These are phyloP conservation scores for Anastrepha obliqua DNA, from an alignment of 1,140 invertebrate species.

Conservation along the genomic window DNA sequence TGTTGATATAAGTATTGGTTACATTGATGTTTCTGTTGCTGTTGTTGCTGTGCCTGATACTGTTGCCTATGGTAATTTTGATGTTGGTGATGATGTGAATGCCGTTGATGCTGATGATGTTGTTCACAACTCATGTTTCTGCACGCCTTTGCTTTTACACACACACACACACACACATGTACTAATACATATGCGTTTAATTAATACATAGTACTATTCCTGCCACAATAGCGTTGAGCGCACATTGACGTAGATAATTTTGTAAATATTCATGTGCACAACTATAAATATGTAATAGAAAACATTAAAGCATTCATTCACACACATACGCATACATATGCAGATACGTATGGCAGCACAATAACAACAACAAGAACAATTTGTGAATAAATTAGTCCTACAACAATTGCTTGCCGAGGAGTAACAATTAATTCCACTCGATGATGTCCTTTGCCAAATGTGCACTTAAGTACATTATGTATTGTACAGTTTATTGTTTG, in stretches of 20 bases:
- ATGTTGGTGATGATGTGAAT: constrained; percentile 59
- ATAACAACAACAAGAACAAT: neutral
- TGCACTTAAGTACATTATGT: neutral
- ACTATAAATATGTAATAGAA: too few relatives aligned
- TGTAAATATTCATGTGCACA: too few relatives aligned
- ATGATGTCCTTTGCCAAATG: constrained; percentile 6
- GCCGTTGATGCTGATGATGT: constrained; percentile 56
- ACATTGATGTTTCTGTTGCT: constrained; percentile 58
- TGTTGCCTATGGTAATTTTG: constrained; percentile 58
- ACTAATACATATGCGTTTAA: neutral
- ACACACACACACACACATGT: neutral
- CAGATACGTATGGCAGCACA: neutral
- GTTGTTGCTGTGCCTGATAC: constrained; percentile 7
- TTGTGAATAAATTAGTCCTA: constrained; percentile 33
- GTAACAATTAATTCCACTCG: constrained; percentile 45
- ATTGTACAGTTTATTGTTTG: neutral
- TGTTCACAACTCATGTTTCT: constrained; percentile 53
- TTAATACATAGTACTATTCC: constrained; percentile 10
- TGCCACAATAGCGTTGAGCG: neutral
- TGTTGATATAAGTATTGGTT: constrained; percentile 56
- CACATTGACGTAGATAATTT: neutral
- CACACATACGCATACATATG: neutral
- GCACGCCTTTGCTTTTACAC: neutral
- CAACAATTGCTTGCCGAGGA: constrained; percentile 1
- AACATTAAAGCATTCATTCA: too few relatives aligned